Evolutionary conservation across 2,888 invertebrate species (phyloP), one percentile per base, ranked within the genome.

Genomic region (Drosophila monieri): DNA sequence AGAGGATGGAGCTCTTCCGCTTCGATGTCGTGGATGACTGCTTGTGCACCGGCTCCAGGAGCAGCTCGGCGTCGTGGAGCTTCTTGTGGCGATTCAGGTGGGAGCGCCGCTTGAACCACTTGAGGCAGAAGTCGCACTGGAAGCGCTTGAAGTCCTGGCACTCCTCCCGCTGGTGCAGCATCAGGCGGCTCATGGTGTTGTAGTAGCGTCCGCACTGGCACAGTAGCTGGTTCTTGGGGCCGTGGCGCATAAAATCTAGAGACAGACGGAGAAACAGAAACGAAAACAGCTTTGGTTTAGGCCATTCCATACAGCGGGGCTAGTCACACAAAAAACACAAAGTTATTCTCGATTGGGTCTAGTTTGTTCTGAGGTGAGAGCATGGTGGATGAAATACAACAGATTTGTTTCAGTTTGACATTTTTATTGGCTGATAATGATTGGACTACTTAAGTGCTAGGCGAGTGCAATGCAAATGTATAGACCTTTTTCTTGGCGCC

Each of bases 151-250:
- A 80, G 41, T 81, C 80, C 59, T 87, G 84, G 68, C 90, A 90
- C 71, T 90, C 90, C 60, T 88, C 73, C 1, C 80, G 85, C 48
- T 89, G 70, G 67, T 90, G 90, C 54, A 87, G 75, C 77, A 78
- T 67, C 81, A 90, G 79, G 48, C 86, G 88, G 56, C 76, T 78
- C 59, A 78, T 53, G 3, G 88, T 85, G 58, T 88, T 78, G 71
- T 90, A 90, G 66, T 90, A 90, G 74, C 93, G 93, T 68, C 93
- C 93, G 73, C 93, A 93, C 74, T 92, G 92, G 66, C 90, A 90
- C 47, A 89, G 78, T 21, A 90, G 69, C 52, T 86, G 75, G 47
- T 80, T 75, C 66, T 75, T 86, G 6, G 78, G 73, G 3, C 81
- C 85, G 8, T 77, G 65, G 1, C 86, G 68, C 43, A 70, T 44